phyloP scores from a whole-genome alignment of 2,888 invertebrate species.

The Acheta domesticus region DNA sequence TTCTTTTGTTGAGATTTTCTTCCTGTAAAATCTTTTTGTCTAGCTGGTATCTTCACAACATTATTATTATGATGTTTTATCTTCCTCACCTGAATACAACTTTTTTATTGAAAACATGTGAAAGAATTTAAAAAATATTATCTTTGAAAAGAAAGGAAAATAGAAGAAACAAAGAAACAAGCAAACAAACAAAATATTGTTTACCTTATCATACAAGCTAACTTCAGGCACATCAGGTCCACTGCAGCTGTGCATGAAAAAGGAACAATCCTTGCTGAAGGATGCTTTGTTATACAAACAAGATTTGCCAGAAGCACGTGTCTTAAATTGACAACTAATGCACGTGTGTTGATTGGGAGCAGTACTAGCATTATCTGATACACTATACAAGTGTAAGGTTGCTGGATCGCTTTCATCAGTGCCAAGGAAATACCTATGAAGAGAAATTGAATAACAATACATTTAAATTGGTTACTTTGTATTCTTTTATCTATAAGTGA shows the following conservation, averaged over 20 bases:
- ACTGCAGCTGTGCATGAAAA: slow-evolving; percentile 71
- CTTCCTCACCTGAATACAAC: too few species aligned
- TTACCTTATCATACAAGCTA: slow-evolving; percentile 58
- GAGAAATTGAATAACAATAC: slow-evolving; percentile 21
- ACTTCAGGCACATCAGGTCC: slow-evolving; percentile 82
- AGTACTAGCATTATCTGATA: slow-evolving; percentile 52
- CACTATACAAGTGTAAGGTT: slow-evolving; percentile 75
- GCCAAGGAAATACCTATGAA: slow-evolving; percentile 76
- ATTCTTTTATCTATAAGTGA: too few species aligned
- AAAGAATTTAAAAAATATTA: too few species aligned
- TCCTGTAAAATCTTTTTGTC: too few species aligned
- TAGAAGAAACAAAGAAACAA: too few species aligned
- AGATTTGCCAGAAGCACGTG: slow-evolving; percentile 50
- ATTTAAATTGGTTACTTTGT: too few species aligned
- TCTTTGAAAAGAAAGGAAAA: too few species aligned
- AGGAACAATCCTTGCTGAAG: slow-evolving; percentile 63
- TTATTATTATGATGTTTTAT: too few species aligned
- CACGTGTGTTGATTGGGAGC: slow-evolving; percentile 54
- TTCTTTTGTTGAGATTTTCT: neutral
- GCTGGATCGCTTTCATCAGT: slow-evolving; percentile 72
- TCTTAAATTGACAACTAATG: slow-evolving; percentile 67
- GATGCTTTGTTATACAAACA: slow-evolving; percentile 68
- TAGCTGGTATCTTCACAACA: too few species aligned
- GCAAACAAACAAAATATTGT: neutral
- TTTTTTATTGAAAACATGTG: too few species aligned